These are phyloP conservation scores for Tetanocera ferruginea DNA, from an alignment of 2,888 invertebrate species.

Conservation along the genomic window DNA sequence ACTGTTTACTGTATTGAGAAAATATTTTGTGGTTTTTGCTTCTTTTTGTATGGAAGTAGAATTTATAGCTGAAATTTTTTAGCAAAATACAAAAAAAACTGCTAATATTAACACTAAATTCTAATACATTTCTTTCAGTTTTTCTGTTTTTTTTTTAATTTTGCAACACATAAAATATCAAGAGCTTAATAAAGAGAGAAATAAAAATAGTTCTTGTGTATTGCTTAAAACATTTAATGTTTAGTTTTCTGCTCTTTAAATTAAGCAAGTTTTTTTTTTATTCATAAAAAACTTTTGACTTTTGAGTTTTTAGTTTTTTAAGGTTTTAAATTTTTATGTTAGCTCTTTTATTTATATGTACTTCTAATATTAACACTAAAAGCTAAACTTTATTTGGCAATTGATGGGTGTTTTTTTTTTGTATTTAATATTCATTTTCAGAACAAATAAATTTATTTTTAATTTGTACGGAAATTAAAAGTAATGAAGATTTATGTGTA, in stretches of 20 bases:
- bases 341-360: slow-evolving; percentile 54
- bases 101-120: no score
- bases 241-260: slow-evolving; percentile 39
- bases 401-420: slow-evolving; percentile 64
- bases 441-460: slow-evolving; percentile 39
- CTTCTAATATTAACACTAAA: slow-evolving; percentile 63
- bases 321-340: slow-evolving; percentile 53
- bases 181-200: no score
- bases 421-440: slow-evolving; percentile 37
- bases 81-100: not conserved
- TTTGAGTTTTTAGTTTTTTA: slow-evolving; percentile 45
- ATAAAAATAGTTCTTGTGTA: no score
- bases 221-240: slow-evolving; percentile 19
- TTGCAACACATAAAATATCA: no score
- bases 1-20: slow-evolving; percentile 41
- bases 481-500: not conserved
- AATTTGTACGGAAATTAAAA: slow-evolving; percentile 17
- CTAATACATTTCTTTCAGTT: no score
- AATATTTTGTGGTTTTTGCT: slow-evolving; percentile 41
- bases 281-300: slow-evolving; percentile 43
- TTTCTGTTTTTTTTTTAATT: no score
- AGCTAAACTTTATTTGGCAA: slow-evolving; percentile 70
- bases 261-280: not conserved
- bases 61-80: slow-evolving; percentile 2
- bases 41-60: slow-evolving; percentile 25